Evolutionary conservation across 2,797 vertebrate genomes (phyloP), one percentile per base, ranked within the genome.

Genomic region (Rousettus madagascariensis): DNA sequence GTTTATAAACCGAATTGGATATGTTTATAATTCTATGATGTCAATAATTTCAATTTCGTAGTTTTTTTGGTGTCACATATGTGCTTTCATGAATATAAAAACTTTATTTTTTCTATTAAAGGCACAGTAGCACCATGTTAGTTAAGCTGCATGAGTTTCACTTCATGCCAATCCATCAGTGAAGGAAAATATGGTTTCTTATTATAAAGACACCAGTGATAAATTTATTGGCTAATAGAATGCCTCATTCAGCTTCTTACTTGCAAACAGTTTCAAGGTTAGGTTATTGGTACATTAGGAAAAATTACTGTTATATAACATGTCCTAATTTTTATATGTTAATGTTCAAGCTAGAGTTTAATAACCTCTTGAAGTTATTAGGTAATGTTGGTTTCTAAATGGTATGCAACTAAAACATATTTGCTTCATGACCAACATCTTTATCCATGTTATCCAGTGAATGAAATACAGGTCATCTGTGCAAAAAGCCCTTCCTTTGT

Each of bases 311-410:
- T 15, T 51, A 36, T 36, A 33, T 30, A 69, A 57, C 20, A 49
- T 63, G n/a, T 79, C 51, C 53, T 86, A 6, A 4, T 86, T 97
- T 89, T 95, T 92, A 68, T n/a, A 43, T 74, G 30, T 71, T 69
- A n/a, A 36, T 66, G 38, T 72, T 53, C 43, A 53, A 33, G 53
- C 16, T 85, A 22, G 36, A 74, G 65, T 63, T 96, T 95, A 89
- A 12, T 49, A 38, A 33, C 83, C 86, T 10, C 57, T 86, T 6
- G 17, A 59, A 74, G 11, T 2, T 30, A 16, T 15, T 82, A 61
- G 72, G 36, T 72, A 49, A 77, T 20, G 28, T 22, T 15, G 22
- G 6, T 89, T 88, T 91, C 53, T 43, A 30, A 79, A 33, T n/a
- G 22, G 12, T 28, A 17, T 55, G 30, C 38, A 78, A 43, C 26